Evolutionary conservation across 1,140 invertebrate species (phyloP), one percentile per base, ranked within the genome.

Genomic region (Neodiprion pinetum): DNA sequence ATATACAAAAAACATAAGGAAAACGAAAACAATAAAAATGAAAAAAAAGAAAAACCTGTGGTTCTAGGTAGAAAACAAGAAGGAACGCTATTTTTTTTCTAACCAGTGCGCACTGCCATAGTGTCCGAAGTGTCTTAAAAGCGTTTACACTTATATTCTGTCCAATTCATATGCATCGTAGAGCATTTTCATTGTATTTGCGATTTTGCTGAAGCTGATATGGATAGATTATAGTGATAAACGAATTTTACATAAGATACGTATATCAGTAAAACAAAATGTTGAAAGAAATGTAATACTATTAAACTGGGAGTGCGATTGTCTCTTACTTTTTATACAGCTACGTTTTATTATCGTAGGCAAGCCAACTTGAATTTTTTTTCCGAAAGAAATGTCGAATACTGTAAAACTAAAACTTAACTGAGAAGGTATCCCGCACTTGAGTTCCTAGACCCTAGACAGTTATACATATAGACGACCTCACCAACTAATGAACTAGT

Each of bases 21-120:
- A 70, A 69, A 7, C 23, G 66, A 65, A 73, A 17, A 21, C 9
- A 67, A 12, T 7, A 28, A 50, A 23, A 61, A 21, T 70, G 47
- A 66, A 70, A 66, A 67, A 71, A 23, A 12, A 50, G 71, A 77
- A 28, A 47, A 49, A 53, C 67, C n/a, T 71, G 53, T 71, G 61
- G 47, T 66, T 69, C 67, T 53, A 72, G 17, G 17, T 17, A 69
- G 23, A 21, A 72, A 14, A 69, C 7, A 69, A 69, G 21, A 69
- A 23, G 21, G 21, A 23, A 61, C 9, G 11, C n/a, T 61, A 12
- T 12, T 61, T 61, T 69, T 69, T 69, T 69, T 69, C 67, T 49
- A 80, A 79, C 79, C 79, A 80, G 77, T 80, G 72, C 71, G 77
- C 79, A 80, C 77, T 80, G 79, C 79, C 79, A 70, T 75, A 79